These are phyloP conservation scores for Aselliscus stoliczkanus DNA, from an alignment of 2,797 vertebrate genomes.

Conservation along the genomic window DNA sequence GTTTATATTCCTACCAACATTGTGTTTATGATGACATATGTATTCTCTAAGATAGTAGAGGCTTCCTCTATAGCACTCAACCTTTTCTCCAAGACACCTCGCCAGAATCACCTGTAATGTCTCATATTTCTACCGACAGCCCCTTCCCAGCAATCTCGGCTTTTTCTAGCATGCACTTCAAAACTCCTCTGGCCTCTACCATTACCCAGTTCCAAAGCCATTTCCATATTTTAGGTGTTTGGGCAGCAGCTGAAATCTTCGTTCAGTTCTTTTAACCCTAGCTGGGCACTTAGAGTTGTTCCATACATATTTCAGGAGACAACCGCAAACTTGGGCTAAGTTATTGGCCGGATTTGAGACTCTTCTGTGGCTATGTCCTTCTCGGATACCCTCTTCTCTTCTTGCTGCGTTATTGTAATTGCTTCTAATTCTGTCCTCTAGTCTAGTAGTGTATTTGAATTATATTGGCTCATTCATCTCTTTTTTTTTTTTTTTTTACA, in stretches of 20 bases:
- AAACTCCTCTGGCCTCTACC: neutral
- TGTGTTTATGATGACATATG: neutral
- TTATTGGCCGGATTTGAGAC: neutral
- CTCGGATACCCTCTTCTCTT: neutral
- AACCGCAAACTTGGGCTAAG: neutral
- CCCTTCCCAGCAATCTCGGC: neutral
- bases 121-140: neutral
- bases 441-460: neutral
- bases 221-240: neutral
- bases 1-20: neutral
- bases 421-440: neutral
- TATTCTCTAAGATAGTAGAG: neutral
- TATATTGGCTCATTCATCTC: neutral
- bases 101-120: neutral
- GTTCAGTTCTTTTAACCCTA: neutral
- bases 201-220: neutral
- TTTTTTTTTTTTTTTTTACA: no score
- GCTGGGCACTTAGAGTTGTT: neutral
- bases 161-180: neutral
- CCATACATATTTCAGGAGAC: neutral
- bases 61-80: neutral
- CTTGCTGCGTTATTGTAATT: neutral
- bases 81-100: neutral
- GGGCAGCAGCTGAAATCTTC: neutral
- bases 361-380: neutral